Base-by-base conservation (phyloP, 2,113 vertebrate species). In the Lathamus discolor region DNA sequence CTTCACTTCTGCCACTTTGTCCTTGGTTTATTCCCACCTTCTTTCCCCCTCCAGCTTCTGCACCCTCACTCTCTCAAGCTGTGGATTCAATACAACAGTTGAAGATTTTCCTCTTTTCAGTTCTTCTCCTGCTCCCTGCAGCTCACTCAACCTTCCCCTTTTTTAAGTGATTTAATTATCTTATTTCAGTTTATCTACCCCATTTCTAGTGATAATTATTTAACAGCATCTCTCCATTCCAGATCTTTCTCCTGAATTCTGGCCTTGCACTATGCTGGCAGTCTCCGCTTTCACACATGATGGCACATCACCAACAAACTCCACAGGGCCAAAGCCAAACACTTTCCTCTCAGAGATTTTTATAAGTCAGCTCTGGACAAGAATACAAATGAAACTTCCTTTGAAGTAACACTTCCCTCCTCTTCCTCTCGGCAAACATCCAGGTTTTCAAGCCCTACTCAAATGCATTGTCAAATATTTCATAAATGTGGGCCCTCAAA, bases 201-300 rank as follows among this genome's bases (percentile, higher is more conserved):
- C 0, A 0, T 77, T 83, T 83, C 70, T 83, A 29, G 44, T 1
- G 1, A 39, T 17, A 51, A 70, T 64, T 87, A 55, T 39, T 82
- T 51, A 83, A 46, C 0, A 3, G 5, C 9, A 15, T 37, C 24
- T 51, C 54, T 67, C 69, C 19, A 54, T 52, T 88, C 28, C 48
- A 46, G 25, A 25, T 83, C 41, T 76, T 77, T 41, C 46, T 74
- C 37, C 33, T 70, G 44, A 73, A 41, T 69, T 76, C 46, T 24
- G 8, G 23, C 33, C 61, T 86, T 46, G 46, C 31, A 55, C 33
- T 0, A 0, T 24, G 20, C 23, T 54, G 52, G 13, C 49, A 33
- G 51, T n/a, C 39, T 76, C 78, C 67, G 20, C 23, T 83, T 83
- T 75, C 75, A 18, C 29, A 85, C 52, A 52, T 6, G 10, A 29